phyloP scores from a whole-genome alignment of 2,888 invertebrate species.

The Xiphydria camelus region DNA sequence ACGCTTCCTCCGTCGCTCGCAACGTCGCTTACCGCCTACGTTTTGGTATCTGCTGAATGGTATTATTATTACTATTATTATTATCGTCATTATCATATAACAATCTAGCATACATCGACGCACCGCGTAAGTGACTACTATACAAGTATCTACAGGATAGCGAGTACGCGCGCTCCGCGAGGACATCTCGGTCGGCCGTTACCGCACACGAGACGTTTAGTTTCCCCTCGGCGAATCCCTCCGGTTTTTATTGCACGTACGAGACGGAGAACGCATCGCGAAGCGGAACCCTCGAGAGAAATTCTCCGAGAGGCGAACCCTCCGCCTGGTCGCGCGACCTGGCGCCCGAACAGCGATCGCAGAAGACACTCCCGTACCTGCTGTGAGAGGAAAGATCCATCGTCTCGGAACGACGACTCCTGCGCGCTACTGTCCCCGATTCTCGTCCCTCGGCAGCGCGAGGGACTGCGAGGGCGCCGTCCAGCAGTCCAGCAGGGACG shows the following conservation, averaged over 20 bases:
- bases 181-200: too few species aligned
- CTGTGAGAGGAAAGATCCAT: too few species aligned
- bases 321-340: not conserved
- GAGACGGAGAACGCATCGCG: too few species aligned
- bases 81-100: slow-evolving; percentile 50
- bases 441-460: slow-evolving; percentile 46
- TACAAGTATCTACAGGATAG: slow-evolving; percentile 57
- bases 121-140: slow-evolving; percentile 48
- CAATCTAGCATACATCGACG: slow-evolving; percentile 49
- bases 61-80: slow-evolving; percentile 30
- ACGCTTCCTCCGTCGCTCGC: slow-evolving; percentile 6
- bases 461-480: slow-evolving; percentile 48
- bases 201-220: too few species aligned
- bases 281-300: not conserved
- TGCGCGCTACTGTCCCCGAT: slow-evolving; percentile 39
- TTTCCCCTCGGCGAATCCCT: slow-evolving; percentile 1
- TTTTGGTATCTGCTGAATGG: slow-evolving; percentile 27
- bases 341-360: not conserved
- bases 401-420: too few species aligned
- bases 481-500: slow-evolving; percentile 54
- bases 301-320: not conserved
- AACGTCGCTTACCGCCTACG: slow-evolving; percentile 33
- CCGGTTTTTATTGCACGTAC: slow-evolving; percentile 3
- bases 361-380: too few species aligned
- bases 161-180: slow-evolving; percentile 45